These are phyloP conservation scores for Drosophila teissieri DNA, from an alignment of 1,140 invertebrate species.

Conservation along the genomic window DNA sequence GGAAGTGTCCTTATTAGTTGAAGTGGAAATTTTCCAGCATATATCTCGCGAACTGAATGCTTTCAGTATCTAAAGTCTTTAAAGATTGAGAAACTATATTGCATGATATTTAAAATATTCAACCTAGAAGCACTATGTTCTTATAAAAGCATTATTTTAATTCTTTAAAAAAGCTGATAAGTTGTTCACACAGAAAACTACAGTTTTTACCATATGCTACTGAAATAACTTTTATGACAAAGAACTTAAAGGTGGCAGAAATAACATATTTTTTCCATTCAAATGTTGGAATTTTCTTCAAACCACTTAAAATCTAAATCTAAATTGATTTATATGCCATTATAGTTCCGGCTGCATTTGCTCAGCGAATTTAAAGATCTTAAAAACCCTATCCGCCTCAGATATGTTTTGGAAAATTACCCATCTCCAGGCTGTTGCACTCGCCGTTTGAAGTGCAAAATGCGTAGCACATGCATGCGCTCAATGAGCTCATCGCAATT, in stretches of 20 bases:
- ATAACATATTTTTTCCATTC: too few relatives aligned
- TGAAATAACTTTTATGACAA: too few relatives aligned
- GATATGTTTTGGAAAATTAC: neutral
- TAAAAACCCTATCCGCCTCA: neutral
- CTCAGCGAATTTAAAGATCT: neutral
- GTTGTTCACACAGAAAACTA: too few relatives aligned
- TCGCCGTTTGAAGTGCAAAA: constrained; percentile 19
- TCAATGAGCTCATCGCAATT: constrained; percentile 30
- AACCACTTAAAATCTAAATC: neutral
- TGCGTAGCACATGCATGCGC: constrained; percentile 30
- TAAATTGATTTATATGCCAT: neutral
- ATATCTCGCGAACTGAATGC: too few relatives aligned
- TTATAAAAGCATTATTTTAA: too few relatives aligned
- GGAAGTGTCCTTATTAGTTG: neutral
- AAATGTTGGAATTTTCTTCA: neutral
- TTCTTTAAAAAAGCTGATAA: too few relatives aligned
- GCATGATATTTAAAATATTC: too few relatives aligned
- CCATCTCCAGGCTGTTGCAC: constrained; percentile 18
- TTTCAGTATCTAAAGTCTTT: too few relatives aligned
- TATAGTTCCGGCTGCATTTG: neutral
- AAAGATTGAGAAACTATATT: neutral
- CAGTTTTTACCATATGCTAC: too few relatives aligned
- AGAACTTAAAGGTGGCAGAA: too few relatives aligned
- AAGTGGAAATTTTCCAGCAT: neutral
- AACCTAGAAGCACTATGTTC: too few relatives aligned